A percentile compares a stretch with the other conserved stretches of the same genome.
These are phyloP conservation scores for Zaprionus tsacasi DNA, from an alignment of 1,140 invertebrate species.

Conservation along the genomic window DNA sequence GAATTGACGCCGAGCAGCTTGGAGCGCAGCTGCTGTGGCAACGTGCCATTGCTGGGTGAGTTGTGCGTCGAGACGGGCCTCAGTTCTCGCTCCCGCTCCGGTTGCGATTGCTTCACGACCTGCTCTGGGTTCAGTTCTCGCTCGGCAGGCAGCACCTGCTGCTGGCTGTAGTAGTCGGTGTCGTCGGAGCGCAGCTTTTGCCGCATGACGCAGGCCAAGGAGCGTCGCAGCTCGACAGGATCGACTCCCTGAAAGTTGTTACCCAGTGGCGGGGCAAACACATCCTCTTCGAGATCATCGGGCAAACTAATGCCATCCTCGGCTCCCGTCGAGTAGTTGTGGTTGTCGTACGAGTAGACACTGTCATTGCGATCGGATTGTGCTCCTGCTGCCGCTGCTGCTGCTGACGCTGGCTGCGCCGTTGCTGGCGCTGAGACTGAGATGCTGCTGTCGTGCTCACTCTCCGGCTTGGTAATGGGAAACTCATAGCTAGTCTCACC, in stretches of 20 bases:
- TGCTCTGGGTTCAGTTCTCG: background rate
- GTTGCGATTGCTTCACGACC: background rate
- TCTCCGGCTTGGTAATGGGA: conserved; percentile 60
- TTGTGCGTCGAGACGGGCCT: conserved; percentile 52
- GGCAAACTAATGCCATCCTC: conserved; percentile 57
- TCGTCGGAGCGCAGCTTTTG: conserved; percentile 78
- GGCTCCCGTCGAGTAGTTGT: conserved; percentile 67
- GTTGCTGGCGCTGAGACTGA: conserved; percentile 32
- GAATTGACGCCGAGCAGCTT: conserved; percentile 57
- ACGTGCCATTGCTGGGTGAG: conserved; percentile 65
- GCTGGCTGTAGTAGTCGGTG: conserved; percentile 53
- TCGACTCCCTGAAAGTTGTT: conserved; percentile 52
- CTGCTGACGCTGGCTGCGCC: conserved; percentile 5
- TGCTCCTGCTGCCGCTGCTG: conserved; percentile 9
- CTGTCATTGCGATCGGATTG: conserved; percentile 48
- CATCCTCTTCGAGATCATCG: conserved; percentile 78
- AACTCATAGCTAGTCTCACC: conserved; percentile 78
- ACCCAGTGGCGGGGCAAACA: conserved; percentile 57
- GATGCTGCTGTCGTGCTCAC: conserved; percentile 56
- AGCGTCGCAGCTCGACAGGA: conserved; percentile 59
- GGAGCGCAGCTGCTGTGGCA: conserved; percentile 45
- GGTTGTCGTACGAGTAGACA: conserved; percentile 76
- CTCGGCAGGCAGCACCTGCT: conserved; percentile 11
- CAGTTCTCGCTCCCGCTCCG: conserved; percentile 1
- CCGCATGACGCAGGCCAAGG: conserved; percentile 67